phyloP scores from a whole-genome alignment of 1,140 invertebrate species.

The Maconellicoccus hirsutus region DNA sequence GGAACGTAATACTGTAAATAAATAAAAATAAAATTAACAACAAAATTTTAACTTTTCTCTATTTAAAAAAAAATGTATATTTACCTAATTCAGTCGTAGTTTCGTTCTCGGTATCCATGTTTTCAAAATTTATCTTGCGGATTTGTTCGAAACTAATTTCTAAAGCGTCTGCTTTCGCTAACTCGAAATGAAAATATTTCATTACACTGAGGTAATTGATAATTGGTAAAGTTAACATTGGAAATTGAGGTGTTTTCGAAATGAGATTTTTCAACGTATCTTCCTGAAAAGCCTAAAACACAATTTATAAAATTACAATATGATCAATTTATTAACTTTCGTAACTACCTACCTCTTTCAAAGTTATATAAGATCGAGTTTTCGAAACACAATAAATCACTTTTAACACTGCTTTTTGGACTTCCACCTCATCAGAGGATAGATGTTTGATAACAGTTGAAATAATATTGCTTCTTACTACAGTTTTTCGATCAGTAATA shows the following conservation, averaged over 20 bases:
- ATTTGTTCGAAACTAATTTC: background rate
- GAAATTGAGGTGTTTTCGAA: background rate
- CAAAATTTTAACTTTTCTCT: background rate
- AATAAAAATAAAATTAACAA: background rate
- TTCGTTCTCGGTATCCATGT: background rate
- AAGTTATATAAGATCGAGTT: background rate
- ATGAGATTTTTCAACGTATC: background rate
- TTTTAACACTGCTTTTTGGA: background rate
- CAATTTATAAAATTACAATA: background rate
- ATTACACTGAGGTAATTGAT: background rate
- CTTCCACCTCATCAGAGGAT: background rate
- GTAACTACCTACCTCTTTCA: background rate
- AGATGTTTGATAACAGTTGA: background rate
- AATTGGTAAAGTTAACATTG: background rate
- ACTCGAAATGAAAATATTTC: background rate
- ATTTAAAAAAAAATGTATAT: background rate
- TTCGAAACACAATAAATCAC: background rate
- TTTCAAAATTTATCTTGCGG: background rate
- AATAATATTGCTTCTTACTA: background rate
- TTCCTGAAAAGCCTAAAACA: background rate
- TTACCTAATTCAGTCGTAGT: background rate
- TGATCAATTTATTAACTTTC: too few species aligned
- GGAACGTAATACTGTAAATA: slow-evolving; percentile 3
- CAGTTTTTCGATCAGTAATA: background rate
- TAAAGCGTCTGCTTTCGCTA: background rate